Base-by-base conservation (phyloP, 37 sponge, comb jelly and placozoan species). In the Spongia lamella region DNA sequence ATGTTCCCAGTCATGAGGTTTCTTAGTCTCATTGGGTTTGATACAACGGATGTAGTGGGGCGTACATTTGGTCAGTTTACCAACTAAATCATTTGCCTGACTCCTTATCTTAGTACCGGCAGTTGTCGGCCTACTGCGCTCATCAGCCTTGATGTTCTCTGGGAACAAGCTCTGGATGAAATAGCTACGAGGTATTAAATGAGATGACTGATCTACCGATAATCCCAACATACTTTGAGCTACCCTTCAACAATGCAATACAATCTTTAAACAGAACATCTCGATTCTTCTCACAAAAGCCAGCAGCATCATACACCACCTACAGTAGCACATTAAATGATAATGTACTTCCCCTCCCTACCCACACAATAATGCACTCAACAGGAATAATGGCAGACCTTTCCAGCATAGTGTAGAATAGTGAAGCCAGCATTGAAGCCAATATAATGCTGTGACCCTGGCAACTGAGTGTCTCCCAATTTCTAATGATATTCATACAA, bases 21-120 rank as follows among this genome's bases (percentile, higher is more conserved):
- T 85, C 72, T 97, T 97, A 19, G 94, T 93, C 79, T 97, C 98
- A 58, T 97, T 97, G 22, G 98, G 98, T 57, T 97, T 97, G 85
- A 97, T 90, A 66, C 98, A 96, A 47, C 97, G 88, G 73, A 96
- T 90, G 83, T 96, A 97, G 78, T 93, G 94, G 17, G 98, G 94
- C 24, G 94, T 93, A 53, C 98, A 97, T 78, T 70, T 70, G 87
- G 83, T 93, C 50, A 97, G 84, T 56, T 66, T 82, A 53, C 71
- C 89, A 34, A 96, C 93, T 37, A 96, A 76, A 26, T 49, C 16
- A 17, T 24, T 15, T 17, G 24, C 15, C 68, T 84, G 38, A 72
- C 87, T 88, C 72, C 85, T 84, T 53, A 96, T 96, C 60, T 96
- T 96, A 43, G 49, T 81, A 25, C 91, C 81, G 5, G 82, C 91